Evolutionary conservation across 2,888 invertebrate species (phyloP).

Genomic region (Drosophila nr. medialis): DNA sequence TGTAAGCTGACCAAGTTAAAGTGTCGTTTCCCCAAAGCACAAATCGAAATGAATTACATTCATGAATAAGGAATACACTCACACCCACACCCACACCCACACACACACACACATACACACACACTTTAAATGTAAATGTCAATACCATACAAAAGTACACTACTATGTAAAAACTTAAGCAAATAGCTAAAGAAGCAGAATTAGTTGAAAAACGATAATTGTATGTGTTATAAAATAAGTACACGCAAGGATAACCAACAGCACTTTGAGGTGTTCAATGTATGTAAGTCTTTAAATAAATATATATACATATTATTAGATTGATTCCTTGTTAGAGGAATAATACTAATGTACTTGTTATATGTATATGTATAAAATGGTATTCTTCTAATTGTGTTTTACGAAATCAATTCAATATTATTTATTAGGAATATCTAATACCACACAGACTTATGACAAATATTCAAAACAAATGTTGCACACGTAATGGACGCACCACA

Average conservation of each 20-base stretch:
- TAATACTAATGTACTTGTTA: constrained; percentile 38
- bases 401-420: constrained; percentile 36
- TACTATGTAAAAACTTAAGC: constrained; percentile 8
- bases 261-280: constrained; percentile 50
- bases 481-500: constrained; percentile 28
- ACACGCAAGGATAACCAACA: constrained; percentile 51
- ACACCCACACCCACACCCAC: background rate
- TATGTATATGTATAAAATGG: constrained; percentile 27
- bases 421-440: constrained; percentile 36
- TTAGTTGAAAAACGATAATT: constrained; percentile 16
- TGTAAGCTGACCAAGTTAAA: constrained; percentile 33
- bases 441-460: constrained; percentile 45
- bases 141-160: constrained; percentile 14
- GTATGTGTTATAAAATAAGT: constrained; percentile 38
- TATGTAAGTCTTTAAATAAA: constrained; percentile 24
- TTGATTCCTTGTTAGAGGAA: constrained; percentile 28
- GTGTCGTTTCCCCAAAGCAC: constrained; percentile 21
- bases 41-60: constrained; percentile 13
- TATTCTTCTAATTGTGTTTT: constrained; percentile 36
- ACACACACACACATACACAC: background rate
- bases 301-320: constrained; percentile 32
- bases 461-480: constrained; percentile 44
- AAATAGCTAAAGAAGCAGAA: constrained; percentile 2
- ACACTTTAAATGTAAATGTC: constrained; percentile 45
- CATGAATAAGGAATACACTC: constrained; percentile 11